A percentile compares a stretch with the other conserved stretches of the same genome.
Conservation (phyloP, 2,797 vertebrate species). For the Neoniphon sammara region DNA sequence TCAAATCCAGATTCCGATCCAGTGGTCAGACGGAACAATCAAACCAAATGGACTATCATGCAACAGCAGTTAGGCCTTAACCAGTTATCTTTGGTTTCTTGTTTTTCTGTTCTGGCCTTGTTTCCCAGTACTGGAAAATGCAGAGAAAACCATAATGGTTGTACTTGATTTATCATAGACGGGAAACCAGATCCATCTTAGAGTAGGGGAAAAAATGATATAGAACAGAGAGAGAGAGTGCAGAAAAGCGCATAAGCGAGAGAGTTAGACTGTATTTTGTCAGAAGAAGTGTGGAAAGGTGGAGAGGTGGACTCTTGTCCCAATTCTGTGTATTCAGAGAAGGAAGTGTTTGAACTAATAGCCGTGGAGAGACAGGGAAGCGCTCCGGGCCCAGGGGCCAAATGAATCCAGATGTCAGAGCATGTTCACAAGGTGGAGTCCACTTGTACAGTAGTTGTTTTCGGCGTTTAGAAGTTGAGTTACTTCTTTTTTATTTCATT, state of each 20-base stretch:
- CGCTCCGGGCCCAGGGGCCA: slow-evolving; percentile 67
- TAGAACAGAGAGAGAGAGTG: slow-evolving; percentile 21
- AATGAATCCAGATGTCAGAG: slow-evolving; percentile 79
- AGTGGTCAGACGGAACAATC: slow-evolving; percentile 64
- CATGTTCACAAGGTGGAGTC: slow-evolving; percentile 77
- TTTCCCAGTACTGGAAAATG: slow-evolving; percentile 56
- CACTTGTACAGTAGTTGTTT: slow-evolving; percentile 78
- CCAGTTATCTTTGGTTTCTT: slow-evolving; percentile 52
- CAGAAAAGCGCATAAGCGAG: slow-evolving; percentile 11
- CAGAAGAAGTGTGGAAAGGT: slow-evolving; percentile 13
- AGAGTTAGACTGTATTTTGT: slow-evolving; percentile 39
- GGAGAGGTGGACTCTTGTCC: slow-evolving; percentile 51
- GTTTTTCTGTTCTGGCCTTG: slow-evolving; percentile 50
- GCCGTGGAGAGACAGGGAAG: slow-evolving; percentile 65
- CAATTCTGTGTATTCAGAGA: slow-evolving; percentile 18
- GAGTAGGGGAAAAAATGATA: slow-evolving; percentile 40
- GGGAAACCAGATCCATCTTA: slow-evolving; percentile 41
- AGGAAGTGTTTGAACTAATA: slow-evolving; percentile 66
- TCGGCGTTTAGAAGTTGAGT: slow-evolving; percentile 72
- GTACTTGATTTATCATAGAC: slow-evolving; percentile 56
- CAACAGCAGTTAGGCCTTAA: slow-evolving; percentile 40
- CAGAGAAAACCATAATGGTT: slow-evolving; percentile 49
- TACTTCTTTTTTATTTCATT: slow-evolving; percentile 59
- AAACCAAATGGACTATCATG: slow-evolving; percentile 47
- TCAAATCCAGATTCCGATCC: slow-evolving; percentile 52